These are phyloP conservation scores for Parelbella ahira DNA, from an alignment of 2,888 invertebrate genomes.

Conservation along the genomic window DNA sequence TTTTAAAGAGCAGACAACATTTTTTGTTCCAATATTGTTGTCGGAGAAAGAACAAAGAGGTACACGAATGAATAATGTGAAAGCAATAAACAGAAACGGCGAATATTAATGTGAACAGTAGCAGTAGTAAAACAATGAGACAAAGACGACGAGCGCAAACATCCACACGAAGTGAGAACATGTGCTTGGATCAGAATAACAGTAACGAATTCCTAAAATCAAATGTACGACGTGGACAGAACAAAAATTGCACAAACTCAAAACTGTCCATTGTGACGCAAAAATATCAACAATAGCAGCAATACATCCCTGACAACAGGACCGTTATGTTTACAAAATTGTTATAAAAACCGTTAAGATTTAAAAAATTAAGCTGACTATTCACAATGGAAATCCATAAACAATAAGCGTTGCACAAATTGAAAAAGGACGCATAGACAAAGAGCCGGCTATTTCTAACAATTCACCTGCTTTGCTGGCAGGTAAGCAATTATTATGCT, in stretches of 20 bases:
- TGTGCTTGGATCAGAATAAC: slow-evolving; percentile 31
- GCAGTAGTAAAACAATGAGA: slow-evolving; percentile 16
- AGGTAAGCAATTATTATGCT: slow-evolving; percentile 77
- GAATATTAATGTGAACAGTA: slow-evolving; percentile 20
- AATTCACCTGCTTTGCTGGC: slow-evolving; percentile 73
- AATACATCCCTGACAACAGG: slow-evolving; percentile 49
- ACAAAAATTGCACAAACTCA: slow-evolving; percentile 35
- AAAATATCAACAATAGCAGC: slow-evolving; percentile 46
- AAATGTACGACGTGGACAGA: slow-evolving; percentile 23
- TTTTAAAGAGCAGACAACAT: neutral
- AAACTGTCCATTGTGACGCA: slow-evolving; percentile 56
- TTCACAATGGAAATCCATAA: slow-evolving; percentile 46
- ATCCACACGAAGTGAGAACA: slow-evolving; percentile 29
- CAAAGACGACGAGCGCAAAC: slow-evolving; percentile 11
- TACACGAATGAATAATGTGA: slow-evolving; percentile 15
- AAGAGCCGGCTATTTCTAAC: slow-evolving; percentile 46
- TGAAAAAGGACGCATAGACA: slow-evolving; percentile 50
- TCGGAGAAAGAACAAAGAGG: slow-evolving; percentile 10
- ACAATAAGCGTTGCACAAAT: slow-evolving; percentile 54
- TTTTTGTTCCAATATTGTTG: slow-evolving; percentile 7
- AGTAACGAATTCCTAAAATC: slow-evolving; percentile 31
- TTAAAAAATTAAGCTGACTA: slow-evolving; percentile 47
- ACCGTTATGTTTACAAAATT: slow-evolving; percentile 72
- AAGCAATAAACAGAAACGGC: slow-evolving; percentile 22
- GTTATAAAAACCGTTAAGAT: slow-evolving; percentile 58